A percentile compares a stretch with the other conserved stretches of the same genome.
These are phyloP conservation scores for Diaprepes abbreviatus DNA, from an alignment of 2,888 invertebrate genomes.

Conservation along the genomic window DNA sequence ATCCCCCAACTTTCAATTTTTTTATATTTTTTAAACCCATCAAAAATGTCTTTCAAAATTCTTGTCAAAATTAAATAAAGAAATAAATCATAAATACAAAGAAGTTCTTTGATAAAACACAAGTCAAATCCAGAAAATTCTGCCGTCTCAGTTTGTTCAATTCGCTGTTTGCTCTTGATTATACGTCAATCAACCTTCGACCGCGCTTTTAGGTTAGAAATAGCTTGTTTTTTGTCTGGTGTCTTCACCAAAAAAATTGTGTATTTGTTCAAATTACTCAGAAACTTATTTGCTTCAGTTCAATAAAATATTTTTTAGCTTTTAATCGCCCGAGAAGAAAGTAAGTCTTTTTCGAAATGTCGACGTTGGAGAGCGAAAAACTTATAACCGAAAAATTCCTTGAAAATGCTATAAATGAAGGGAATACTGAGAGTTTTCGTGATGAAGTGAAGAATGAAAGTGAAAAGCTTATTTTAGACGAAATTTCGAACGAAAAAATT, in stretches of 20 bases:
- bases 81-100: background rate
- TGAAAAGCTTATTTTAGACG: constrained; percentile 21
- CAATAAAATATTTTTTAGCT: background rate
- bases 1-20: too few relatives aligned
- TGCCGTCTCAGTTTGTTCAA: background rate
- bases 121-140: constrained; percentile 4
- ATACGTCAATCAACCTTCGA: constrained; percentile 15
- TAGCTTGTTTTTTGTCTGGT: background rate
- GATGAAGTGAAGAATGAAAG: constrained; percentile 26
- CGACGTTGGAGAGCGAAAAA: constrained; percentile 23
- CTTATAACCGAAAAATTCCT: constrained; percentile 32
- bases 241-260: background rate
- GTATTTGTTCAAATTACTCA: background rate
- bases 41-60: constrained; percentile 38
- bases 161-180: background rate
- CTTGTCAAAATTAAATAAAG: constrained; percentile 6
- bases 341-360: constrained; percentile 16
- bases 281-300: background rate
- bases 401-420: constrained; percentile 25
- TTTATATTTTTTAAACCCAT: constrained; percentile 3
- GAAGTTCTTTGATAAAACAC: background rate
- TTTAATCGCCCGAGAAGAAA: background rate
- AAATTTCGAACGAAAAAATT: constrained; percentile 22
- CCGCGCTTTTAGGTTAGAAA: constrained; percentile 17
- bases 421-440: background rate